phyloP scores from a whole-genome alignment of 2,797 vertebrate species.

The Muscicapa striata region DNA sequence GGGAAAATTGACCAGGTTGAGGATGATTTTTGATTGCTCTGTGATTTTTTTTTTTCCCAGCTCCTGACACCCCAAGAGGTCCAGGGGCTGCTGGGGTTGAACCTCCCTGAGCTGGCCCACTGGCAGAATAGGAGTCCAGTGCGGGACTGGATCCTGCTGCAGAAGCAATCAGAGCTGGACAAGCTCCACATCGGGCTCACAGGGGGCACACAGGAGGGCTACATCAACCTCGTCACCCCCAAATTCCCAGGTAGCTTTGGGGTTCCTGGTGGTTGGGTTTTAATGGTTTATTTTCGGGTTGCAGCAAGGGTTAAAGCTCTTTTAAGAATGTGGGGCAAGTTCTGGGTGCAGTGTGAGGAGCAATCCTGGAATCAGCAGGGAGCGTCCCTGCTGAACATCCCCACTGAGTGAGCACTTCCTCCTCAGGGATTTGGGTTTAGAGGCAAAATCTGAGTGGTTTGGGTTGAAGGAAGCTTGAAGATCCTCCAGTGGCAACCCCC shows the following conservation, averaged over 20 bases:
- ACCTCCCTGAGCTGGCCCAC: background rate
- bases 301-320: background rate
- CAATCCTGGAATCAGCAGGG: background rate
- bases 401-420: accelerated
- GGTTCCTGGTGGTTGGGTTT: background rate
- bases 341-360: background rate
- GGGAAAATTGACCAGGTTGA: too few relatives aligned
- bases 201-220: slow-evolving; percentile 67
- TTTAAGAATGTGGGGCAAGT: too few relatives aligned
- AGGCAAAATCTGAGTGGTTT: background rate
- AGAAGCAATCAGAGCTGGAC: slow-evolving; percentile 65
- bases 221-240: slow-evolving; percentile 37
- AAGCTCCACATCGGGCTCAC: slow-evolving; percentile 33
- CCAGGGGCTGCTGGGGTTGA: slow-evolving; percentile 56
- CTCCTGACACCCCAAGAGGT: slow-evolving; percentile 20
- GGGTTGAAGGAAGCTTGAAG: background rate
- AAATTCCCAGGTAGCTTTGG: background rate
- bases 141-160: slow-evolving; percentile 52
- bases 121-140: background rate
- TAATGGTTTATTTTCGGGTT: too few relatives aligned
- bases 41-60: background rate
- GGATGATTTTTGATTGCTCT: background rate
- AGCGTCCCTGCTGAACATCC: background rate
- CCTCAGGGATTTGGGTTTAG: background rate
- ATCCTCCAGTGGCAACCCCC: background rate